Evolutionary conservation across 2,888 invertebrate species (phyloP).

Genomic region (Monochamus alternatus): DNA sequence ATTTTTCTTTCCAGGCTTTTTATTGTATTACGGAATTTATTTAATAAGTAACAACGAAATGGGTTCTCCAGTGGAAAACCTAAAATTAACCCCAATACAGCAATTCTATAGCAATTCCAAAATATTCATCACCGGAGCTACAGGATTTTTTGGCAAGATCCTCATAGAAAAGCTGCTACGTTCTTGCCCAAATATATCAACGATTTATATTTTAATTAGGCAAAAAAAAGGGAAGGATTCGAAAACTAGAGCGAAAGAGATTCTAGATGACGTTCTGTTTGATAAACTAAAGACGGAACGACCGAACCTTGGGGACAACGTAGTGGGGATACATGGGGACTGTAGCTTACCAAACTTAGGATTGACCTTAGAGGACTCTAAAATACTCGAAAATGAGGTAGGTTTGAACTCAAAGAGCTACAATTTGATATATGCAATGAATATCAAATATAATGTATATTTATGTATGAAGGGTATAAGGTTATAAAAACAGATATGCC

Average conservation of each 20-base stretch:
- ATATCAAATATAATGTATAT: no score
- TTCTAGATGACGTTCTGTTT: constrained; percentile 80
- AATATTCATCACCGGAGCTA: constrained; percentile 71
- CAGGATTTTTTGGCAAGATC: constrained; percentile 75
- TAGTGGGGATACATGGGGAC: constrained; percentile 75
- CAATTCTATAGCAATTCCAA: constrained; percentile 68
- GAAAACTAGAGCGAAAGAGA: constrained; percentile 77
- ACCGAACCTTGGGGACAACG: constrained; percentile 76
- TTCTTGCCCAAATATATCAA: constrained; percentile 71
- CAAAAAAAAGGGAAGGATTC: constrained; percentile 77
- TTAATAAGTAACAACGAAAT: no score
- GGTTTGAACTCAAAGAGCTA: no score
- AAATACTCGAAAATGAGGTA: background rate
- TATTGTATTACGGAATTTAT: no score
- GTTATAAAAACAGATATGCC: no score
- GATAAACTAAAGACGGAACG: constrained; percentile 72
- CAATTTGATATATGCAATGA: no score
- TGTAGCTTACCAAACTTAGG: constrained; percentile 76
- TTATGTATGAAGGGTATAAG: no score
- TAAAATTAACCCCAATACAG: constrained; percentile 59
- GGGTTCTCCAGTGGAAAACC: background rate
- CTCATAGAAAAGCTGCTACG: constrained; percentile 77
- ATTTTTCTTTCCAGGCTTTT: no score
- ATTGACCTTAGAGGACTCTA: constrained; percentile 59
- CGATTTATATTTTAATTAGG: constrained; percentile 75